These are phyloP conservation scores for Drosophila buzzatii DNA, from an alignment of 2,888 invertebrate species.

Conservation along the genomic window DNA sequence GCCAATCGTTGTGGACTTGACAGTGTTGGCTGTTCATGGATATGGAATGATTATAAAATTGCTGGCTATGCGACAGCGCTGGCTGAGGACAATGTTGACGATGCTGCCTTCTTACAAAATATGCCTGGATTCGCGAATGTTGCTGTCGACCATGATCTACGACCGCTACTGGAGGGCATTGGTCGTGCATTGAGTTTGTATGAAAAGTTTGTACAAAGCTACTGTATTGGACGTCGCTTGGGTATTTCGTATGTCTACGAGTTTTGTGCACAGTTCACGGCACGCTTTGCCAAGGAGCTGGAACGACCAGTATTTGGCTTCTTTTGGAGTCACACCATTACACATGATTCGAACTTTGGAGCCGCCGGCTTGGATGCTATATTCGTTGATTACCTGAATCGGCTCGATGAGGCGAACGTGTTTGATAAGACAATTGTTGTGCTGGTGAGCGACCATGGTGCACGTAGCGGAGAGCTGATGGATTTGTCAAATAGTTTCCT, in stretches of 20 bases:
- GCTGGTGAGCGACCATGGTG: constrained; percentile 91
- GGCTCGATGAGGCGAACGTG: constrained; percentile 86
- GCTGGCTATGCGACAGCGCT: constrained; percentile 91
- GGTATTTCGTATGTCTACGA: constrained; percentile 88
- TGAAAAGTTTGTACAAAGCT: constrained; percentile 71
- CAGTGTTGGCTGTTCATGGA: constrained; percentile 86
- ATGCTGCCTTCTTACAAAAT: background rate
- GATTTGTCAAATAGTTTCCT: constrained; percentile 89
- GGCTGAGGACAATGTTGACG: constrained; percentile 88
- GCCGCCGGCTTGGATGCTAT: constrained; percentile 88
- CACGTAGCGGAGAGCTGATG: constrained; percentile 89
- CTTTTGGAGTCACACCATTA: constrained; percentile 91
- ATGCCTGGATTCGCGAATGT: constrained; percentile 86
- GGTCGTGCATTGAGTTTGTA: constrained; percentile 84
- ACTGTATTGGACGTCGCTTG: constrained; percentile 87
- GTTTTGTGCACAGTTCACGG: constrained; percentile 88
- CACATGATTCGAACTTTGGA: constrained; percentile 88
- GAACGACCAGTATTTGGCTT: constrained; percentile 88
- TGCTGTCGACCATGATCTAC: constrained; percentile 92
- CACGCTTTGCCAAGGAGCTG: constrained; percentile 86
- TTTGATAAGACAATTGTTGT: constrained; percentile 88
- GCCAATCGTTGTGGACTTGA: constrained; percentile 83
- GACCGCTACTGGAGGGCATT: constrained; percentile 89
- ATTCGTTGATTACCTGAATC: constrained; percentile 87
- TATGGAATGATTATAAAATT: constrained; percentile 90